These are phyloP conservation scores for Suillia variegata DNA, from an alignment of 2,888 invertebrate species.

Conservation along the genomic window DNA sequence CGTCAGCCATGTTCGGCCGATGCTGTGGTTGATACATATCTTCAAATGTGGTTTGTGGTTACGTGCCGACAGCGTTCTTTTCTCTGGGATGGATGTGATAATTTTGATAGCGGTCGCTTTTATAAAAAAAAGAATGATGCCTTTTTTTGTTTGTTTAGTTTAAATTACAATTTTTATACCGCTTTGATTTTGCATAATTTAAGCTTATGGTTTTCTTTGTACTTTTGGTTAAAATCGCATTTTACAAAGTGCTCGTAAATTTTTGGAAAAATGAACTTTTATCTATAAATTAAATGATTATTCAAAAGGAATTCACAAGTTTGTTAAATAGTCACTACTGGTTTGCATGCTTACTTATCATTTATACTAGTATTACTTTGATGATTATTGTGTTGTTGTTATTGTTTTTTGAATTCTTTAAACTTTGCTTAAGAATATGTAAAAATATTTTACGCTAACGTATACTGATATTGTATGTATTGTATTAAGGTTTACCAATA, in stretches of 20 bases:
- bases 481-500: not conserved
- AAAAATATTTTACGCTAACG: too few relatives aligned
- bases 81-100: slow-evolving; percentile 22
- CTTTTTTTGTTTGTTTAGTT: not conserved
- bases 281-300: not conserved
- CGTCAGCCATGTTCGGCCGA: not conserved
- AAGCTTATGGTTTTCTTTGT: slow-evolving; percentile 43
- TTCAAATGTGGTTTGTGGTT: not conserved
- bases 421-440: too few relatives aligned
- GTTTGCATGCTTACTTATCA: too few relatives aligned
- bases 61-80: not conserved
- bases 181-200: not conserved
- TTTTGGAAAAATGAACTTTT: slow-evolving; percentile 21
- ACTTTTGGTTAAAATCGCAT: slow-evolving; percentile 58
- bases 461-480: not conserved
- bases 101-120: slow-evolving; percentile 4
- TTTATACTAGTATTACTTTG: too few relatives aligned
- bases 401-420: too few relatives aligned
- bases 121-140: too few relatives aligned
- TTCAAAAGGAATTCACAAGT: slow-evolving; percentile 10
- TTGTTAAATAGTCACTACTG: too few relatives aligned
- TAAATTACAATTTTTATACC: not conserved
- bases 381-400: too few relatives aligned
- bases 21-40: not conserved
- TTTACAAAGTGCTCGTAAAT: slow-evolving; percentile 56